Evolutionary conservation across 2,797 vertebrate species (phyloP), one percentile per base, ranked within the genome.

Genomic region (Hoplostethus mediterraneus): DNA sequence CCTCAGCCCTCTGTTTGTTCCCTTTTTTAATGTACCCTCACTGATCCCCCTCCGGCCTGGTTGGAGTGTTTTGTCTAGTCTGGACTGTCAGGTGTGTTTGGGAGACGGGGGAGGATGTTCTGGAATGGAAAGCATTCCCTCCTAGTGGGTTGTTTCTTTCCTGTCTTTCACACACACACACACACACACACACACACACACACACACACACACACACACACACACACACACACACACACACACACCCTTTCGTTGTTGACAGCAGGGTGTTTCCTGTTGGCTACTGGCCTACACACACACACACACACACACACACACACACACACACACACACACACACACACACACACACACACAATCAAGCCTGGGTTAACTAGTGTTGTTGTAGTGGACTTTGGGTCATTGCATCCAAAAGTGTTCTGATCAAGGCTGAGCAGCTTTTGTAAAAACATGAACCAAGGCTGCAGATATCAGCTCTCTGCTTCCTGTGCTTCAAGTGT

Each of bases 231-330:
- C 31, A 69, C 60, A n/a, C 47, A 13, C 6, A 55, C 31, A 69
- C 60, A n/a, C 47, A 13, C 36, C 33, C 33, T 33, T 33, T 17
- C 33, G 75, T 28, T 75, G 67, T 77, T 17, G 12, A 68, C 64
- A 65, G 61, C 67, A 80, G 74, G 61, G 62, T 75, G 80, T 85
- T 88, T 89, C 86, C 89, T 89, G 81, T 82, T 87, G 81, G 80
- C 81, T 30, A 52, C 71, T 31, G 1, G 73, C 82, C 79, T 71
- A 60, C 57, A 55, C 53, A 51, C 51, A 28, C 54, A 42, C 57
- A 48, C 71, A 60, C 57, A 55, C 53, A 51, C 51, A 28, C 54
- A 42, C 57, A 48, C 52, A 36, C 16, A 47, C 42, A 47, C 17
- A 40, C 28, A 68, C 54, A 21, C 21, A 21, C 21, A 21, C 21